Evolutionary conservation across 2,888 invertebrate species (phyloP), one percentile per base, ranked within the genome.

Genomic region (Adelphocoris suturalis): DNA sequence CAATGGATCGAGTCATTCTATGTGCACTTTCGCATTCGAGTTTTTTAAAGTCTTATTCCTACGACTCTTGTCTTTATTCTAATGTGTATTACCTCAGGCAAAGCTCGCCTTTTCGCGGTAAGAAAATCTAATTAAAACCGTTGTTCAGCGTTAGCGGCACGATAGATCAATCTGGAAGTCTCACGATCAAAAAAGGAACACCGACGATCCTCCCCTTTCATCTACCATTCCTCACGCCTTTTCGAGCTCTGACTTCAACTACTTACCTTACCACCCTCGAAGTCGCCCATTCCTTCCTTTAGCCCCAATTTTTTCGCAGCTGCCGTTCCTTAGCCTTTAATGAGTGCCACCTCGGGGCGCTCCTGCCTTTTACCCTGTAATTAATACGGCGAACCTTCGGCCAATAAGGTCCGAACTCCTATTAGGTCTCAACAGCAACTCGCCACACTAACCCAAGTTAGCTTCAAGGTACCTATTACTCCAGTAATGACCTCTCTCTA

Each of bases 111-210:
- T 75, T 86, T 75, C 86, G 61, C 61, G 85, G 57, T 61, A 19
- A 47, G 86, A 23, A 68, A 75, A 75, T 9, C 75, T 86, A 86
- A 86, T 86, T 68, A 86, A 86, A 75, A 68, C 19, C 86, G 48
- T 68, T 5, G 85, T 57, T 86, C 68, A 55, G 61, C 75, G 61
- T 57, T 85, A 5, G 46, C 16, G 48, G 55, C 48, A 55, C 37
- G 68, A 75, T 37, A 86, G 86, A 86, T 86, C 86, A 75, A 86
- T 86, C 86, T 68, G 86, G 16, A 37, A 61, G 86, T n/a, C 46
- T 86, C 86, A 86, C 86, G 86, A 75, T 86, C 75, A 86, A 61
- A 86, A 86, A 86, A 86, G 61, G 86, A 75, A 68, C 48, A 86
- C 47, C 12, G 52, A 23, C 55, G 57, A 37, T 61, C 85, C 57